Conservation (phyloP, 2,113 vertebrate species). For the Epinephelus moara region DNA sequence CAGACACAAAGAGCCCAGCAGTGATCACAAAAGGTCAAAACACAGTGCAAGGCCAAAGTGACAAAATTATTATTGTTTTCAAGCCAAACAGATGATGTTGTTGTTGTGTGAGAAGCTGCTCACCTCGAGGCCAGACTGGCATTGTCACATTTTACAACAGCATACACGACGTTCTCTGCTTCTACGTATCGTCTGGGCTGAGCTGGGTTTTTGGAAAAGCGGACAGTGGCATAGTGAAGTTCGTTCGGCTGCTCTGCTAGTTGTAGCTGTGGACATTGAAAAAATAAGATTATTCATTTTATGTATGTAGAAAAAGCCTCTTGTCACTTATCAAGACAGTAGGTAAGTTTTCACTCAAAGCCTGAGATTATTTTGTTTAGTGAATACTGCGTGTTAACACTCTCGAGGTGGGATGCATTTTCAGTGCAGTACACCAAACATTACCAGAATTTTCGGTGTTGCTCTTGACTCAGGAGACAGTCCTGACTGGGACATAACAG, state of each 20-base stretch:
- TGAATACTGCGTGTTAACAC: too few relatives aligned
- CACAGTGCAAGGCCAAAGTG: background rate
- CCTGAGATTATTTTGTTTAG: background rate
- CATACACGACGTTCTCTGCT: background rate
- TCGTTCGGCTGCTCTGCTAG: background rate
- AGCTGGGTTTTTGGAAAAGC: background rate
- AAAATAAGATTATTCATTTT: background rate
- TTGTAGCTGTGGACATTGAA: background rate
- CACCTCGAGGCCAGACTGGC: background rate
- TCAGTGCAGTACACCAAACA: too few relatives aligned
- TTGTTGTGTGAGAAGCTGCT: background rate
- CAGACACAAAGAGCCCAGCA: background rate
- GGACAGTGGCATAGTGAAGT: background rate
- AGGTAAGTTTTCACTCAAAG: too few relatives aligned
- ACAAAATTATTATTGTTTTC: background rate
- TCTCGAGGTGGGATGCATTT: too few relatives aligned
- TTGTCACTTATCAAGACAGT: too few relatives aligned
- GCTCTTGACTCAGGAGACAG: too few relatives aligned
- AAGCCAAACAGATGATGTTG: too few relatives aligned
- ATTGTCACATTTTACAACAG: background rate
- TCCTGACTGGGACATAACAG: too few relatives aligned
- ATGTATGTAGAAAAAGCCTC: background rate
- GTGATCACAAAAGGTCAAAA: background rate
- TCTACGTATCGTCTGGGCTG: background rate
- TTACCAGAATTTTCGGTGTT: too few relatives aligned